Evolutionary conservation across 2,888 invertebrate genomes (phyloP).

Genomic region (Desoria tigrina): DNA sequence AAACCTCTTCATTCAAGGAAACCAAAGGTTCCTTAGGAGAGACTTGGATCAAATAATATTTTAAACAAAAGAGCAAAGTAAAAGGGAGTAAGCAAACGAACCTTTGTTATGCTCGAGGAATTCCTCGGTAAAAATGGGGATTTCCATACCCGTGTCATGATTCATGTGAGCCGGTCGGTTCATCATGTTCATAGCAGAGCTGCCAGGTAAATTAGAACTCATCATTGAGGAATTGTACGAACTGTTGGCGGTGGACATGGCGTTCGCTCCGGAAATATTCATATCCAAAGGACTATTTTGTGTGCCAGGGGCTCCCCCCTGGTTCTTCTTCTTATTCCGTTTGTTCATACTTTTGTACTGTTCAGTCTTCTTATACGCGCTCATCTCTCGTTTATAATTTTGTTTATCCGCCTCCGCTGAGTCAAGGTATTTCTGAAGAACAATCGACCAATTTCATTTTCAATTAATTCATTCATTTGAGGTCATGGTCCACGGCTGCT

Average conservation of each 20-base stretch:
- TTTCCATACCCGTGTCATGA: slow-evolving; percentile 67
- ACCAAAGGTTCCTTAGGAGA: background rate
- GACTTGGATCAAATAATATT: slow-evolving; percentile 3
- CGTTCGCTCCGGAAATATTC: slow-evolving; percentile 51
- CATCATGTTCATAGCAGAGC: slow-evolving; percentile 53
- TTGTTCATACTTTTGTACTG: slow-evolving; percentile 68
- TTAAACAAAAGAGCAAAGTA: slow-evolving; percentile 11
- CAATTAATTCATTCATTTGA: slow-evolving; percentile 1
- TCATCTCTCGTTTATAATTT: slow-evolving; percentile 78
- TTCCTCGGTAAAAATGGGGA: slow-evolving; percentile 96
- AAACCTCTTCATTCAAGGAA: background rate
- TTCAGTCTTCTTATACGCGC: slow-evolving; percentile 85
- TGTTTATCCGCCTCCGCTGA: slow-evolving; percentile 92
- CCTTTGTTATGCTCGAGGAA: slow-evolving; percentile 94
- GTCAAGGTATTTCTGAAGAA: slow-evolving; percentile 77
- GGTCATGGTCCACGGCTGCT: too few species aligned
- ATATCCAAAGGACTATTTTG: slow-evolving; percentile 46
- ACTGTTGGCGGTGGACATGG: slow-evolving; percentile 48
- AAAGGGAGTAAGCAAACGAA: slow-evolving; percentile 54
- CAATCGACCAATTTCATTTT: background rate
- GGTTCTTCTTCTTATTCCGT: slow-evolving; percentile 55
- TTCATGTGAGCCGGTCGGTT: slow-evolving; percentile 52
- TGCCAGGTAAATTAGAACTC: slow-evolving; percentile 43
- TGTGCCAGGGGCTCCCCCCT: slow-evolving; percentile 46
- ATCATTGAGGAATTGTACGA: slow-evolving; percentile 44